Evolutionary conservation across 2,888 invertebrate species (phyloP).

Genomic region (Lathronympha strigana): DNA sequence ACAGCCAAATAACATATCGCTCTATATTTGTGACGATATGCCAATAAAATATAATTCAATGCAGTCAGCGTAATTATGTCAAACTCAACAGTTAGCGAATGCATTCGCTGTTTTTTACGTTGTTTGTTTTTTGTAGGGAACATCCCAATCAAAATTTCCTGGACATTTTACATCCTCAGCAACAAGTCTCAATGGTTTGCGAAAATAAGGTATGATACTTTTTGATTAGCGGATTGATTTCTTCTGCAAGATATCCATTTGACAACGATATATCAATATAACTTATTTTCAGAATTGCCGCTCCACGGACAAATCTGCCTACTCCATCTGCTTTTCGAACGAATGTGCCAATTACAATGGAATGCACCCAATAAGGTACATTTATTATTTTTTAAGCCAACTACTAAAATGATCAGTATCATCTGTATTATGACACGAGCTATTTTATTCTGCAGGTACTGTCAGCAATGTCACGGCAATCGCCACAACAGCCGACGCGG

Average conservation of each 20-base stretch:
- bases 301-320: conserved; percentile 94
- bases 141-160: conserved; percentile 93
- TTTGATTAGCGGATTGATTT: background rate
- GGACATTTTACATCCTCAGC: conserved; percentile 96
- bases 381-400: background rate
- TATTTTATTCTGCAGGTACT: conserved; percentile 85
- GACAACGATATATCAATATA: background rate
- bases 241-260: background rate
- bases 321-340: conserved; percentile 97
- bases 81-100: too few species aligned
- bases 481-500: conserved; percentile 94
- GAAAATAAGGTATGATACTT: conserved; percentile 92
- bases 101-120: too few species aligned
- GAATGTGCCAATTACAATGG: conserved; percentile 99
- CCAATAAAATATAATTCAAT: too few species aligned
- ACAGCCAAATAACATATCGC: background rate
- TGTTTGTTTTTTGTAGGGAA: conserved; percentile 79
- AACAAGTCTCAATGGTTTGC: conserved; percentile 97
- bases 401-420: background rate
- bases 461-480: conserved; percentile 94
- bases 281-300: conserved; percentile 91
- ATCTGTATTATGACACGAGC: background rate
- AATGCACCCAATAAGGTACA: conserved; percentile 92
- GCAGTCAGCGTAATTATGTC: too few species aligned
- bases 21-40: background rate